Conservation (phyloP, 2,113 vertebrate genomes). For the Speoplatyrhinus poulsoni region DNA sequence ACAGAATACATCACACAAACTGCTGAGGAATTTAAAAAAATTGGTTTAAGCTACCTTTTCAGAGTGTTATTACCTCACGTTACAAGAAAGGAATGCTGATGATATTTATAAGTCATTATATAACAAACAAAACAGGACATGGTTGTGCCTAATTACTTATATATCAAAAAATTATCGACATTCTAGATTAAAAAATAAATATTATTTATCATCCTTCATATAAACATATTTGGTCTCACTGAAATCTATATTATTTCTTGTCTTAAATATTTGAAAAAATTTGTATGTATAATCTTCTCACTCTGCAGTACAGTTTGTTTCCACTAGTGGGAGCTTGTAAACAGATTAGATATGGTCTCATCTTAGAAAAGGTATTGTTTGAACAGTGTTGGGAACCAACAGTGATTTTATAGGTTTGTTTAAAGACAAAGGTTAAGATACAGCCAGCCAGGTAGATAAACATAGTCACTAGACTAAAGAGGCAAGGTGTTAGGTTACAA, state of each 20-base stretch:
- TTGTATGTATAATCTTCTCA: not conserved
- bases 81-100: not conserved
- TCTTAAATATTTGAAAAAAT: not conserved
- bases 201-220: too few species aligned
- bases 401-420: constrained; percentile 69
- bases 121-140: not conserved
- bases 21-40: constrained; percentile 51
- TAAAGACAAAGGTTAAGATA: constrained; percentile 68
- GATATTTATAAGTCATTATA: not conserved
- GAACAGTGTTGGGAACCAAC: constrained; percentile 61
- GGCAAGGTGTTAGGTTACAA: constrained; percentile 49
- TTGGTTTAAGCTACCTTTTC: constrained; percentile 24
- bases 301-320: constrained; percentile 10
- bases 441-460: constrained; percentile 62
- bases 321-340: constrained; percentile 76
- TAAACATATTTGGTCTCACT: too few species aligned
- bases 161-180: too few species aligned
- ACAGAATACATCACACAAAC: constrained; percentile 40
- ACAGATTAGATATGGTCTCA: constrained; percentile 38
- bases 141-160: not conserved
- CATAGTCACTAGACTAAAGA: constrained; percentile 45
- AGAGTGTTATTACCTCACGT: constrained; percentile 6
- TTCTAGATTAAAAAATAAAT: too few species aligned
- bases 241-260: not conserved
- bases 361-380: constrained; percentile 46